Evolutionary conservation across 2,888 invertebrate genomes (phyloP), one percentile per base, ranked within the genome.

Genomic region (Pyrochroa serraticornis): DNA sequence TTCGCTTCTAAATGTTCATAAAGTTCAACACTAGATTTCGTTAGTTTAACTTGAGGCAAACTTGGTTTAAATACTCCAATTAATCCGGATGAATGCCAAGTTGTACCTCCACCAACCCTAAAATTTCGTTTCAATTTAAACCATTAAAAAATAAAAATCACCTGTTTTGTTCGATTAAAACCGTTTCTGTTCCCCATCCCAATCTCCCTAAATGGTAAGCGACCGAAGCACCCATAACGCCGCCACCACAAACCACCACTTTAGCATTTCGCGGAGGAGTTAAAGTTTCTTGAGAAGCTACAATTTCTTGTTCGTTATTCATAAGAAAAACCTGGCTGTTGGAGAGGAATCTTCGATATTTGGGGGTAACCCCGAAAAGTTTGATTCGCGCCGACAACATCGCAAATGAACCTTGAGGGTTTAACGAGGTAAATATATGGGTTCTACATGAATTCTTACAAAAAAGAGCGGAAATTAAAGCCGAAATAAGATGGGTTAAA

Each of bases 161-260:
- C 92, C 85, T 86, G 75, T 91, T 92, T 80, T 93, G 91, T 76
- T 97, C 96, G 37, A 97, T 80, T 0, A 97, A 79, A 10, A 95
- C 81, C 1, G 94, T 93, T 64, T 92, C 86, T 22, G 83, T 81
- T 6, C 91, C 93, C 89, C 92, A 92, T 47, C 95, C 96, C 64
- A 89, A 80, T 69, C 87, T 81, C 0, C 92, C 90, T 41, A 97
- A 81, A 77, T 96, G 93, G 77, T 95, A 96, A 7, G 95, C 95
- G 6, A 96, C 92, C 1, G 95, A 92, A 7, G 92, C 90, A 3
- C 95, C 96, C 84, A 94, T 91, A 38, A 95, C 88, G 14, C 96
- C 96, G 9, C 95, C 95, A 2, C 96, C 96, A 77, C 95, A 95
- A 72, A 96, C 88, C 38, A 94, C 91, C 38, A 93, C 93, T 71